A percentile compares a stretch with the other conserved stretches of the same genome.
Conservation (phyloP, 2,797 vertebrate species). For the Notolepis coatsorum region DNA sequence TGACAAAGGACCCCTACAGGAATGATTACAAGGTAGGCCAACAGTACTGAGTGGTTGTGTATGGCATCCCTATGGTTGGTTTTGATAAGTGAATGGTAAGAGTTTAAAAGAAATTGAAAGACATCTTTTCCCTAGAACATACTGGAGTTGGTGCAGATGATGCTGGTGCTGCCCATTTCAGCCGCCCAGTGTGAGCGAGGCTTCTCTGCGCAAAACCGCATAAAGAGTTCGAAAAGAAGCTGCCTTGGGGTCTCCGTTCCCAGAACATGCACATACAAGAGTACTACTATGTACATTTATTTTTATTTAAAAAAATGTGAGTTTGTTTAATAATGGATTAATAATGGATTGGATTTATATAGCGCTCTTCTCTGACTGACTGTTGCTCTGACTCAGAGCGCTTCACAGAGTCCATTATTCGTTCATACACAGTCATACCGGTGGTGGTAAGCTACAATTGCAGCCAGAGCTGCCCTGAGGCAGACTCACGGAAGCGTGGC, state of each 20-base stretch:
- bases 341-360: no score
- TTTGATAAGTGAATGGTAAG: slow-evolving; percentile 9
- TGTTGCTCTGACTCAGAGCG: no score
- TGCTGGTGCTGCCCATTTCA: slow-evolving; percentile 30
- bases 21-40: slow-evolving; percentile 15
- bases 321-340: no score
- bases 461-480: no score
- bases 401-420: no score
- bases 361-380: no score
- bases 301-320: no score
- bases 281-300: no score
- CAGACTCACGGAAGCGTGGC: no score
- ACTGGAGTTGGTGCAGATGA: slow-evolving; percentile 22
- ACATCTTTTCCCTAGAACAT: slow-evolving; percentile 14
- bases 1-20: slow-evolving; percentile 21
- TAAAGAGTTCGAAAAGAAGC: slow-evolving; percentile 20
- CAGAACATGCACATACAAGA: no score
- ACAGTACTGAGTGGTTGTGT: slow-evolving; percentile 5
- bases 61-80: slow-evolving; percentile 3
- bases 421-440: no score
- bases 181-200: slow-evolving; percentile 19
- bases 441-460: no score
- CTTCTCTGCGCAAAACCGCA: slow-evolving; percentile 16
- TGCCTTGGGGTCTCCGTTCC: slow-evolving; percentile 21
- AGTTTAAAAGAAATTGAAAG: slow-evolving; percentile 3